A percentile compares a stretch with the other conserved stretches of the same genome.
phyloP scores from a whole-genome alignment of 2,113 vertebrate genomes.

The Cryptotis parvus region DNA sequence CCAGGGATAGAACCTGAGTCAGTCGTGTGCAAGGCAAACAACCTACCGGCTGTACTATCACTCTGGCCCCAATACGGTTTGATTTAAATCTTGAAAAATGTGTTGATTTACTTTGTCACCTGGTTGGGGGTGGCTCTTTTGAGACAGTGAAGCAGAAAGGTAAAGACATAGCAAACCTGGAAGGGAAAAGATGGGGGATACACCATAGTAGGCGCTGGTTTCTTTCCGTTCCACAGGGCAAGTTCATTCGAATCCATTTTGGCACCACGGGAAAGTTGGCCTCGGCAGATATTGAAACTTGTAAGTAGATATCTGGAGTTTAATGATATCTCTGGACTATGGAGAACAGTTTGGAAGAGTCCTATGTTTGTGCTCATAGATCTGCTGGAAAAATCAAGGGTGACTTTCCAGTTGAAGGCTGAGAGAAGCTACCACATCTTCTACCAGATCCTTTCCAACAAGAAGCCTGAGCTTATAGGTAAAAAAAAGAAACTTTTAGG shows the following conservation, averaged over 20 bases:
- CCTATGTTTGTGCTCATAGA: slow-evolving; percentile 80
- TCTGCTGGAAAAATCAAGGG: slow-evolving; percentile 95
- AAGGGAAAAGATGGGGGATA: neutral
- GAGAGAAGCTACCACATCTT: slow-evolving; percentile 97
- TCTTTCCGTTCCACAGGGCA: slow-evolving; percentile 80
- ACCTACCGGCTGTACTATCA: too few relatives aligned
- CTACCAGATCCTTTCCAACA: slow-evolving; percentile 95
- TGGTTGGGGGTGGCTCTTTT: neutral
- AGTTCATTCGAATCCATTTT: slow-evolving; percentile 90
- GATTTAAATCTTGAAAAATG: neutral
- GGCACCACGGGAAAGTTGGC: slow-evolving; percentile 88
- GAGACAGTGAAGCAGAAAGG: neutral
- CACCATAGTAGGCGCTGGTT: neutral
- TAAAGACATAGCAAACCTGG: neutral
- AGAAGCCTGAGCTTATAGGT: slow-evolving; percentile 94
- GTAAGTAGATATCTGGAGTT: slow-evolving; percentile 79
- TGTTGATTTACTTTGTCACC: neutral
- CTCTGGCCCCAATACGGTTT: neutral
- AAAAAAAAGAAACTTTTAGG: slow-evolving; percentile 49
- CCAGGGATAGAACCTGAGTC: too few relatives aligned
- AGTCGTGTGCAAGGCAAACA: too few relatives aligned
- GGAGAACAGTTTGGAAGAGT: neutral
- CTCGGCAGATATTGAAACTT: slow-evolving; percentile 89
- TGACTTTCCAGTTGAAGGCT: slow-evolving; percentile 94
- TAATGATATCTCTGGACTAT: accelerated